Percentiles rank a stretch among this genome's conserved stretches.
Evolutionary conservation across 2,888 invertebrate species (phyloP).

Genomic region (Coleophora deauratella): DNA sequence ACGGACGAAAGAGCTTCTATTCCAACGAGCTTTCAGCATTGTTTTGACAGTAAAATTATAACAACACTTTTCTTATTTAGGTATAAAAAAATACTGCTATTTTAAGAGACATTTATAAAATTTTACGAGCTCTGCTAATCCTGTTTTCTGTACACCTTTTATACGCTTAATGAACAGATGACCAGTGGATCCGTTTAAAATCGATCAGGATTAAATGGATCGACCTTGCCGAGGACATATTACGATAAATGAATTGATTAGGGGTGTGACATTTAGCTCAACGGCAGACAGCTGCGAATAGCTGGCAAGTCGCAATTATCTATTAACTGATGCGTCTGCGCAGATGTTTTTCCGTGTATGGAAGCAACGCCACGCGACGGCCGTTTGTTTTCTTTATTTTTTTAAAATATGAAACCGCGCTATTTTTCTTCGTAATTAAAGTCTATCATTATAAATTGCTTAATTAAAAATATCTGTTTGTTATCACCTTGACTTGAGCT

Average conservation of each 20-base stretch:
- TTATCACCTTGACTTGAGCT: too few relatives aligned
- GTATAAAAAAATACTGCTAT: too few relatives aligned
- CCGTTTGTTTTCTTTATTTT: slow-evolving; percentile 28
- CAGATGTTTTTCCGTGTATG: slow-evolving; percentile 54
- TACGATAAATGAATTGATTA: slow-evolving; percentile 51
- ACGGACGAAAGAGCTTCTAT: too few relatives aligned
- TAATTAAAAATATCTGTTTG: too few relatives aligned
- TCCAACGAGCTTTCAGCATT: too few relatives aligned
- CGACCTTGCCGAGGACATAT: slow-evolving; percentile 35
- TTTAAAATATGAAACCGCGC: neutral
- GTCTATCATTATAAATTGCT: too few relatives aligned
- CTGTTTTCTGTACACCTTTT: neutral
- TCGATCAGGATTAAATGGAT: slow-evolving; percentile 30
- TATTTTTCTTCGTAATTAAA: too few relatives aligned
- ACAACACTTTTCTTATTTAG: too few relatives aligned
- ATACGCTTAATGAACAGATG: neutral
- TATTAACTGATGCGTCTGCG: slow-evolving; percentile 34
- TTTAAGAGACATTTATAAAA: too few relatives aligned
- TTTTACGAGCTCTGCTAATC: slow-evolving; percentile 4
- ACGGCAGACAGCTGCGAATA: slow-evolving; percentile 54
- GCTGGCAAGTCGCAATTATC: slow-evolving; percentile 33
- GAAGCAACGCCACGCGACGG: slow-evolving; percentile 22
- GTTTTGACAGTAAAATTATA: too few relatives aligned
- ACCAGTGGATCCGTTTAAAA: slow-evolving; percentile 14
- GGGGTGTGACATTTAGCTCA: slow-evolving; percentile 61